phyloP scores from a whole-genome alignment of 2,113 vertebrate genomes.

The Martes martes region DNA sequence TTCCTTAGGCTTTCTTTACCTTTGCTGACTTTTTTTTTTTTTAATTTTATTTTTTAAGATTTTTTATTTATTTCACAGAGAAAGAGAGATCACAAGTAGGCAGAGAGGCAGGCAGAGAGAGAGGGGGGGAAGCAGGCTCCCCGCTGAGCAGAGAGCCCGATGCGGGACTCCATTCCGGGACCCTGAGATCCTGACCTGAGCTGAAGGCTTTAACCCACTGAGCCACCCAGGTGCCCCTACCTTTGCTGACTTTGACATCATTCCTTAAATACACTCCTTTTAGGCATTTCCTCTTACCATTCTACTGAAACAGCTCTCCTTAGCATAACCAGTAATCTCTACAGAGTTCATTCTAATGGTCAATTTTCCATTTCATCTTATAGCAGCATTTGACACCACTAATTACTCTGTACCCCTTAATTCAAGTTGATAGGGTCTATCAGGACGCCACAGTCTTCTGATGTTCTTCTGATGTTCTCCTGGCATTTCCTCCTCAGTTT shows the following conservation, averaged over 20 bases:
- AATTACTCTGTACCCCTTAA: background rate
- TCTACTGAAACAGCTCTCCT: background rate
- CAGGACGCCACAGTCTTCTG: background rate
- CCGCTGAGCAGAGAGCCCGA: too few relatives aligned
- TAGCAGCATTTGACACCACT: background rate
- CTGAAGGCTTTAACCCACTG: too few relatives aligned
- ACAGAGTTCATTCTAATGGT: background rate
- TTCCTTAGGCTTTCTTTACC: background rate
- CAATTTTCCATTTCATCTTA: background rate
- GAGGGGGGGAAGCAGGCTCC: too few relatives aligned
- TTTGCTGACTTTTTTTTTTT: background rate
- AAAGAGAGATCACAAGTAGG: too few relatives aligned
- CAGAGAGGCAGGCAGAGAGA: too few relatives aligned
- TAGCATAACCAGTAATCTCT: background rate
- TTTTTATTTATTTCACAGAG: too few relatives aligned
- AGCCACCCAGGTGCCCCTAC: too few relatives aligned
- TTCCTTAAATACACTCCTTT: background rate
- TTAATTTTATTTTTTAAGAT: too few relatives aligned
- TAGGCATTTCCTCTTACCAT: background rate
- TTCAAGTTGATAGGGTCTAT: background rate
- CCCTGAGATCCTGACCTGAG: too few relatives aligned
- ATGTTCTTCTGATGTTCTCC: too few relatives aligned
- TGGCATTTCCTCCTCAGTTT: background rate
- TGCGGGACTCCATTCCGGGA: too few relatives aligned
- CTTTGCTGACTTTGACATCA: background rate